Evolutionary conservation across 2,888 invertebrate genomes (phyloP), one percentile per base, ranked within the genome.

Genomic region (Leucoptera coffeella): DNA sequence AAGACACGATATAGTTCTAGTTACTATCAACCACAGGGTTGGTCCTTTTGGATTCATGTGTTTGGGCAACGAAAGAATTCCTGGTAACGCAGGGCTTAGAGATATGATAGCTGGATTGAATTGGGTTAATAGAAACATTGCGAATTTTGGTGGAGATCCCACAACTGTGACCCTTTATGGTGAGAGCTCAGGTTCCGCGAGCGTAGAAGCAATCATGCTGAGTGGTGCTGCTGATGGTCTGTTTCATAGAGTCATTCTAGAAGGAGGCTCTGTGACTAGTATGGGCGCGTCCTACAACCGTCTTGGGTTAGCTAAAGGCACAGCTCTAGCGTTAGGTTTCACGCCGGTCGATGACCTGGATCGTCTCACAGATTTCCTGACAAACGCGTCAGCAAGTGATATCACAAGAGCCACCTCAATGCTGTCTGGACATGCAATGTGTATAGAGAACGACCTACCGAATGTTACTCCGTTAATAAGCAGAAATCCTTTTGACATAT

Each of bases 131-230:
- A 26, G 35, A 25, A 49, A 52, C 33, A 47, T 50, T 8, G 27
- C 15, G 4, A 32, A 36, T 4, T 52, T 52, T 29, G 44, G 43
- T 9, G 52, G 52, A 6, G 35, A 50, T 13, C 24, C 28, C 12
- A 23, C 23, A n/a, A 13, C 15, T 13, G 19, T 28, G 3, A 28
- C 28, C 3, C 5, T 28, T 8, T 28, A 28, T 15, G 28, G 28
- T 7, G 22, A 23, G 13, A 28, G 28, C 11, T 23, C 22, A 14
- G 23, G 23, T 9, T 15, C 19, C 2, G n/a, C 12, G 3, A 20
- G 15, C n/a, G 14, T 19, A 4, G 19, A 28, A 5, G n/a, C 13
- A 2, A 13, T 28, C 2, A 4, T 22, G 6, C n/a, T 28, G 14
- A 17, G 19, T n/a, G n/a, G 10, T 2, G 28, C 14, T 4, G 11